phyloP scores from a whole-genome alignment of 1,140 invertebrate species.

The Bombus vancouverensis region DNA sequence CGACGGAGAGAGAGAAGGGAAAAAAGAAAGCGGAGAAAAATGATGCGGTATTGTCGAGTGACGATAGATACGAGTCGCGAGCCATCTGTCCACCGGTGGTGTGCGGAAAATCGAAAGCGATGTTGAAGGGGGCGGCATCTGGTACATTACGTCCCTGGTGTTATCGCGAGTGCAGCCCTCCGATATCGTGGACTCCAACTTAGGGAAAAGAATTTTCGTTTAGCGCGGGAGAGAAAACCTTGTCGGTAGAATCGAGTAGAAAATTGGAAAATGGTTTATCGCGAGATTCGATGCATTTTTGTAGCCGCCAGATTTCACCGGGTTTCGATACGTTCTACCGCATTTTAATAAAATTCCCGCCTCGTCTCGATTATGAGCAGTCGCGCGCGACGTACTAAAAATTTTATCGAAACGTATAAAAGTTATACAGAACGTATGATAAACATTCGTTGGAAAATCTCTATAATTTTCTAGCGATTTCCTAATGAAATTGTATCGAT shows the following conservation, averaged over 20 bases:
- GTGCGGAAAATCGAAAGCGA: constrained; percentile 63
- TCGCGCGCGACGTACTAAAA: background rate
- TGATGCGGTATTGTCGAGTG: constrained; percentile 44
- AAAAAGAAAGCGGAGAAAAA: too few relatives aligned
- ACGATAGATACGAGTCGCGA: constrained; percentile 60
- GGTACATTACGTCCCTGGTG: constrained; percentile 39
- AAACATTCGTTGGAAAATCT: background rate
- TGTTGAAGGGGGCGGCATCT: constrained; percentile 13
- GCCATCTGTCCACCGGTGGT: constrained; percentile 59
- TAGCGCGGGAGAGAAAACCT: constrained; percentile 1
- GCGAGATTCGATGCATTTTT: constrained; percentile 37
- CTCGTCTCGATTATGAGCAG: constrained; percentile 10
- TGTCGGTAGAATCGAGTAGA: constrained; percentile 32
- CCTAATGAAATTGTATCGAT: background rate
- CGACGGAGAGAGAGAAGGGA: background rate
- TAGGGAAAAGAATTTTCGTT: constrained; percentile 61
- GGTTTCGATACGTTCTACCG: background rate
- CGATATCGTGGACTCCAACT: constrained; percentile 48
- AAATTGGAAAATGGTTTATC: constrained; percentile 52
- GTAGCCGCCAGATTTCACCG: constrained; percentile 4
- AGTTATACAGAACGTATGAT: background rate
- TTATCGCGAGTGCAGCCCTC: constrained; percentile 38
- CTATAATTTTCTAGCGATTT: background rate
- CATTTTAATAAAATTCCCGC: constrained; percentile 23
- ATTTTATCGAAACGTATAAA: background rate